phyloP scores from a whole-genome alignment of 2,888 invertebrate species.

The Drosophila helvetica region DNA sequence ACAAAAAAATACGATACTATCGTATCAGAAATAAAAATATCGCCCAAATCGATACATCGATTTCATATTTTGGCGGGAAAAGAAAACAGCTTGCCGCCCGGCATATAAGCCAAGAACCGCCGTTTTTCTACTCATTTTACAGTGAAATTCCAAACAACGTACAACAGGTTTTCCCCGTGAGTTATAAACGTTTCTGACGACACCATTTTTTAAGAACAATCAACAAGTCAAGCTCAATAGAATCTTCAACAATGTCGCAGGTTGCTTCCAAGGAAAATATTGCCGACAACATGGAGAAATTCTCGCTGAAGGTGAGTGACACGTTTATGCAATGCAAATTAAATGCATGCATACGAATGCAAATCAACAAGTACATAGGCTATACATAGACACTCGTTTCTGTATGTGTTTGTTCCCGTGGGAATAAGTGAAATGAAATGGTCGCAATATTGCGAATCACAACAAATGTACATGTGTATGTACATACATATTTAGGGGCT shows the following conservation, averaged over 20 bases:
- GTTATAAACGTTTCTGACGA: neutral
- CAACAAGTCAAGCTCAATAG: neutral
- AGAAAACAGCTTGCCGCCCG: slow-evolving; percentile 47
- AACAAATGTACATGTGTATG: neutral
- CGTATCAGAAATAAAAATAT: no score
- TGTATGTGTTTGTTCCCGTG: slow-evolving; percentile 1
- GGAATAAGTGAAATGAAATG: neutral
- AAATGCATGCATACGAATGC: neutral
- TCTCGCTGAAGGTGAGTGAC: slow-evolving; percentile 81
- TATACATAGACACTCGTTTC: slow-evolving; percentile 23
- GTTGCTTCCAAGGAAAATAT: slow-evolving; percentile 83
- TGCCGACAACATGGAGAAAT: slow-evolving; percentile 83
- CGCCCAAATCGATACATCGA: no score
- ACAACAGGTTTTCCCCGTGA: neutral
- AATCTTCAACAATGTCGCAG: slow-evolving; percentile 61
- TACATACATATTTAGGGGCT: neutral
- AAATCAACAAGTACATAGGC: slow-evolving; percentile 16
- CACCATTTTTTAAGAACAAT: neutral
- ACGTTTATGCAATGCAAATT: slow-evolving; percentile 42
- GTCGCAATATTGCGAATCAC: slow-evolving; percentile 1
- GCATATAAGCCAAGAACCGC: slow-evolving; percentile 47
- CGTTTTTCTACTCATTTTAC: slow-evolving; percentile 35
- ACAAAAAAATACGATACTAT: no score
- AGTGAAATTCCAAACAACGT: slow-evolving; percentile 10
- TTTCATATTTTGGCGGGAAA: slow-evolving; percentile 75